Conservation (phyloP, 2,797 vertebrate species). For the Salmo trutta region DNA sequence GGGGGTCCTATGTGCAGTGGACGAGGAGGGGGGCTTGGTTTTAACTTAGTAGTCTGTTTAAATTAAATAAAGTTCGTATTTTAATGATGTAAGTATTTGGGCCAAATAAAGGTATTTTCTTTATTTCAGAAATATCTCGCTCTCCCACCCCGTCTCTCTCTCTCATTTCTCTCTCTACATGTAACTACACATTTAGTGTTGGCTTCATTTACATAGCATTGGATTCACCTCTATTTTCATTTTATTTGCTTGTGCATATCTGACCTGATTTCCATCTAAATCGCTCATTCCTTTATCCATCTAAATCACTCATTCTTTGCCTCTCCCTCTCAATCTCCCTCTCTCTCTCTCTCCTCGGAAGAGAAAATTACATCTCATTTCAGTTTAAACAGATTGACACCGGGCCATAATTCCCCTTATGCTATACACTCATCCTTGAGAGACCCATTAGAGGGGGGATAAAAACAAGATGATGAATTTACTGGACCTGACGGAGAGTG, state of each 20-base stretch:
- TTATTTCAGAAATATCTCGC: too few relatives aligned
- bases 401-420: conserved; percentile 60
- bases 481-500: conserved; percentile 54
- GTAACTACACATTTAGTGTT: conserved; percentile 18
- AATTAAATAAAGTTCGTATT: too few relatives aligned
- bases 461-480: conserved; percentile 75
- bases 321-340: conserved; percentile 11
- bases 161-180: background rate
- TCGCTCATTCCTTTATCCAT: conserved; percentile 15
- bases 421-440: conserved; percentile 53
- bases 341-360: conserved; percentile 27
- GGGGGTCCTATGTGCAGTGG: too few relatives aligned
- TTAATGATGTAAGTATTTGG: too few relatives aligned
- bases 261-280: conserved; percentile 34
- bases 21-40: too few relatives aligned
- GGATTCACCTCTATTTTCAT: conserved; percentile 36
- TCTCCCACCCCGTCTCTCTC: background rate
- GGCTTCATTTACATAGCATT: conserved; percentile 37
- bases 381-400: conserved; percentile 63
- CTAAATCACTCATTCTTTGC: conserved; percentile 35
- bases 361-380: conserved; percentile 61
- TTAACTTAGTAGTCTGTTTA: too few relatives aligned
- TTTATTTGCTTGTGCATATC: conserved; percentile 28
- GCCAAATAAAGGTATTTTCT: too few relatives aligned
- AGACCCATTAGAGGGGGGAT: conserved; percentile 62